Conservation (phyloP, 2,113 vertebrate species). For the Perccottus glenii region DNA sequence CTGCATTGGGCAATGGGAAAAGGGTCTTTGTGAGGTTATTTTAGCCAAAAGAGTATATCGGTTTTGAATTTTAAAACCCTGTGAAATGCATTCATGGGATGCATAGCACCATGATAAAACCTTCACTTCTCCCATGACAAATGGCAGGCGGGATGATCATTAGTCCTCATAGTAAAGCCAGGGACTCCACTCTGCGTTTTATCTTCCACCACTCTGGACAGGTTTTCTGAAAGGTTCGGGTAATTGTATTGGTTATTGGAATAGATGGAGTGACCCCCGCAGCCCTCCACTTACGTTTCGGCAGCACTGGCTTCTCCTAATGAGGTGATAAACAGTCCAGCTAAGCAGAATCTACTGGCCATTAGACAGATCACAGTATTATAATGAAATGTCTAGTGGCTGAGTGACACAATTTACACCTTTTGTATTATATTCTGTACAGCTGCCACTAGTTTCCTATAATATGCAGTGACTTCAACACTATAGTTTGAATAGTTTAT, state of each 20-base stretch:
- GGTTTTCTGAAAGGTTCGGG: conserved; percentile 69
- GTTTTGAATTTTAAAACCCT: conserved; percentile 65
- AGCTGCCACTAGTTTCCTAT: conserved; percentile 22
- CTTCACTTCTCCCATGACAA: conserved; percentile 74
- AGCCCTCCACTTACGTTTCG: conserved; percentile 58
- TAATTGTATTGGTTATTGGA: conserved; percentile 70
- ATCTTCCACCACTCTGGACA: conserved; percentile 66
- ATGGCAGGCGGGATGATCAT: conserved; percentile 70
- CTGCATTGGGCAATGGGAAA: conserved; percentile 46
- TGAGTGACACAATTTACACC: conserved; percentile 55
- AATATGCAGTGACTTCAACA: conserved; percentile 43
- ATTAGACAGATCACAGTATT: conserved; percentile 68
- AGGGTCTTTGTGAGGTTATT: conserved; percentile 17
- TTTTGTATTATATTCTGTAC: conserved; percentile 62
- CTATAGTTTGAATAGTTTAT: conserved; percentile 38
- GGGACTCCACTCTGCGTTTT: conserved; percentile 67
- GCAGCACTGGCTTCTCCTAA: conserved; percentile 61
- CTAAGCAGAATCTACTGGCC: conserved; percentile 71
- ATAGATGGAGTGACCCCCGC: conserved; percentile 66
- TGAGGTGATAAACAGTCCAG: conserved; percentile 73
- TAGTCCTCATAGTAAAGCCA: conserved; percentile 68
- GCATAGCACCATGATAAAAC: conserved; percentile 74
- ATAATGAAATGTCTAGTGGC: conserved; percentile 64
- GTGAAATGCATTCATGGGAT: conserved; percentile 67
- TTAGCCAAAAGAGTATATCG: conserved; percentile 43